A percentile compares a stretch with the other conserved stretches of the same genome.
Conservation (phyloP, 1,140 invertebrate genomes). For the Drosophila teissieri region DNA sequence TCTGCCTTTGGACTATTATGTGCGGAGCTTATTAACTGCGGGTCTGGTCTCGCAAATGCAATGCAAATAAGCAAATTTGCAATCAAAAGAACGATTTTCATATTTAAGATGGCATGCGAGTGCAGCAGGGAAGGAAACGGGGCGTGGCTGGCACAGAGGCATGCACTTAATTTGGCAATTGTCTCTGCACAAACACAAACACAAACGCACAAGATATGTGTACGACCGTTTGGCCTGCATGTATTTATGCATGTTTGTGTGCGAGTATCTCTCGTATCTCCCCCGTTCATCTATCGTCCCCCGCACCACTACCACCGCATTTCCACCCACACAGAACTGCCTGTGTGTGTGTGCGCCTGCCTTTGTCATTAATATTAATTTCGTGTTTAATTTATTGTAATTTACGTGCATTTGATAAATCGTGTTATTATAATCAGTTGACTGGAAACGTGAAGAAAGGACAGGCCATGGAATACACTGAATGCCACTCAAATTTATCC, state of each 20-base stretch:
- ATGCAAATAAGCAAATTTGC: constrained; percentile 71
- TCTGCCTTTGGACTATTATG: constrained; percentile 36
- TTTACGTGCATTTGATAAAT: constrained; percentile 83
- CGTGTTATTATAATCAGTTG: constrained; percentile 78
- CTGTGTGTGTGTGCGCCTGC: constrained; percentile 34
- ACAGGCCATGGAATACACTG: constrained; percentile 15
- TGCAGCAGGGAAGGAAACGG: constrained; percentile 5
- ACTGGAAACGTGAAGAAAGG: constrained; percentile 45
- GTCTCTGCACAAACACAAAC: constrained; percentile 46
- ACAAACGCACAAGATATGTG: constrained; percentile 9
- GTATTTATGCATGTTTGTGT: constrained; percentile 17
- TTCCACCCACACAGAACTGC: not conserved
- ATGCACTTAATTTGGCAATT: constrained; percentile 82
- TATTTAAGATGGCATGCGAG: constrained; percentile 65
- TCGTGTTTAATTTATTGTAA: constrained; percentile 82
- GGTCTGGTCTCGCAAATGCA: constrained; percentile 51
- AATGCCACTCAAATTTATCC: not conserved
- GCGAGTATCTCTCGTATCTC: constrained; percentile 7
- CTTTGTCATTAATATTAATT: constrained; percentile 80
- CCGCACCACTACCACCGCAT: too few species aligned
- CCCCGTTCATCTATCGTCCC: constrained; percentile 18
- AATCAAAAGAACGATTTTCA: constrained; percentile 75
- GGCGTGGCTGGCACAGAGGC: constrained; percentile 32
- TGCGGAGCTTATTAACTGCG: constrained; percentile 64
- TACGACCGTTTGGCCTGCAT: constrained; percentile 13